Base-by-base conservation (phyloP, 2,797 vertebrate genomes). In the Clamator glandarius region DNA sequence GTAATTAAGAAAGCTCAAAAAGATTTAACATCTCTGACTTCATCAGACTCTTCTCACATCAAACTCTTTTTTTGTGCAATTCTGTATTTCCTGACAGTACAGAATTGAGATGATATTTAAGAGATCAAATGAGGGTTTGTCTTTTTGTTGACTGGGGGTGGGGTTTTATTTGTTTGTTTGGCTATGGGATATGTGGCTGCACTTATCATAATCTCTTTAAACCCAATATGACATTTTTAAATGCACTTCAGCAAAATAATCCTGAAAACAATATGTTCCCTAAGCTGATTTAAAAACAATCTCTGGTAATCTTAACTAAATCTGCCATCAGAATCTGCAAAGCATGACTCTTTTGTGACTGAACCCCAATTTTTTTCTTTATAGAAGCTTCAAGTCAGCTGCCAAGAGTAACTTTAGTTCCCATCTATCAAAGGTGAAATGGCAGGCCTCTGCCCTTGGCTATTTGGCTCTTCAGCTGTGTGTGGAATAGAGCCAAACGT, bases 361-460 rank as follows among this genome's bases (percentile, higher is more conserved):
- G 28, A 77, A 24, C 46, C 61, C 66, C 14, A 6, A 4, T 9
- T 64, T 77, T 48, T 73, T 81, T 29, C 41, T 66, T 69, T 41
- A 25, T 11, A 70, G 79, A 75, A 88, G 35, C 44, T 67, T 88
- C 79, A 59, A 81, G 24, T 55, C 33, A 73, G 59, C 93, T 94
- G 94, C 94, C 94, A 92, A 76, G 57, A 54, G 91, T 19, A 88
- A 86, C 82, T 90, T 68, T 41, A 79, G 70, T 66, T 96, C 82
- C 87, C 76, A 79, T 94, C 87, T 70, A 58, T 93, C 91, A 88
- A 50, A 88, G 89, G 83, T 90, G 93, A 86, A 94, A 79, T 17
- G 88, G 79, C 84, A 95, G 83, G 84, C 91, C 87, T 90, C 36
- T 96, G 95, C 93, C 94, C 92, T 91, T 79, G 89, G 93, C 91